Conservation (phyloP, 2,888 invertebrate genomes). For the Cataglyphis albicans region DNA sequence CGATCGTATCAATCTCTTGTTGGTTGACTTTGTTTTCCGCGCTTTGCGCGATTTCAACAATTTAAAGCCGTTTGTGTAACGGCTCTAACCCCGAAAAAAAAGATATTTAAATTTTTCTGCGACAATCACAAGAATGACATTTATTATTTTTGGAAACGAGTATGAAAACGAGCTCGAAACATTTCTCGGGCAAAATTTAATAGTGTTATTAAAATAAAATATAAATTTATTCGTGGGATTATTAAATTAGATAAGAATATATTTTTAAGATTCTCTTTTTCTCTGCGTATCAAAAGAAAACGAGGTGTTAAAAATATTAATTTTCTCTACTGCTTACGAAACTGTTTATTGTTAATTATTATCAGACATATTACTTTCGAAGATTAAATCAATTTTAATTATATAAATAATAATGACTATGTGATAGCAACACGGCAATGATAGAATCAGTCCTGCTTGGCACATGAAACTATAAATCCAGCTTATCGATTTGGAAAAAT, state of each 20-base stretch:
- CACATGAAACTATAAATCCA: not conserved
- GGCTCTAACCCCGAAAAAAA: not conserved
- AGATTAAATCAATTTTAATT: not conserved
- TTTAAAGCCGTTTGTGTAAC: constrained; percentile 13
- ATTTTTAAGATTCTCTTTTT: not conserved
- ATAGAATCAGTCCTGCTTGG: not conserved
- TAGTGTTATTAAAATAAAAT: not conserved
- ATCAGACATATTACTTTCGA: not conserved
- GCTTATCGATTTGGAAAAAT: constrained; percentile 7
- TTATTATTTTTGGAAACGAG: not conserved
- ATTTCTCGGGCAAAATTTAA: not conserved
- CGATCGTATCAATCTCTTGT: constrained; percentile 40
- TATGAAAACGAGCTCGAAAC: not conserved
- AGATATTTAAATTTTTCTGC: not conserved
- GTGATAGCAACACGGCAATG: not conserved
- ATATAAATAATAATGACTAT: not conserved
- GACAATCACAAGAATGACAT: not conserved
- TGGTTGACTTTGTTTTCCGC: constrained; percentile 38
- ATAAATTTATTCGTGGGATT: not conserved
- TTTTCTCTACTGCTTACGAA: not conserved
- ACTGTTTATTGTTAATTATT: not conserved
- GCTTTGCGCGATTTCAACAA: constrained; percentile 2
- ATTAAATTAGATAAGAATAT: not conserved
- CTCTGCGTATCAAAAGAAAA: not conserved
- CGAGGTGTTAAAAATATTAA: not conserved